A percentile compares a stretch with the other conserved stretches of the same genome.
These are phyloP conservation scores for Aplysina aerophoba DNA, from an alignment of 37 sponge, comb jelly and placozoan species.

Conservation along the genomic window DNA sequence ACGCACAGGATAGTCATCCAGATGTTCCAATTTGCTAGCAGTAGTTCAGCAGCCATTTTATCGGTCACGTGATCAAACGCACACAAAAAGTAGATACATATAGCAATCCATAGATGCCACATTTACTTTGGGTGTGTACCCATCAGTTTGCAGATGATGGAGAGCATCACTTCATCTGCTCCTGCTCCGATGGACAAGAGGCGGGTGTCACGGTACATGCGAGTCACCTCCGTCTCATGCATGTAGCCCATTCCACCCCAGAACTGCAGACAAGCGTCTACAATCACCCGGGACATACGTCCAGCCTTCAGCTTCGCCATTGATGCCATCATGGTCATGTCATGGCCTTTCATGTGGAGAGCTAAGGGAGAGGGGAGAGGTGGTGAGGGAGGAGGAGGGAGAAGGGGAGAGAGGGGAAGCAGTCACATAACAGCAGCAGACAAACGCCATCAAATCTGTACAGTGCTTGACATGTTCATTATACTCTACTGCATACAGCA, in stretches of 20 bases:
- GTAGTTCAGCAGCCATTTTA: too few species aligned
- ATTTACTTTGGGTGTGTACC: slow-evolving; percentile 68
- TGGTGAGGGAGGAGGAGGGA: too few species aligned
- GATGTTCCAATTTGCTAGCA: not conserved
- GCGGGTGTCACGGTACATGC: slow-evolving; percentile 74
- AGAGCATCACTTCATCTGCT: slow-evolving; percentile 95
- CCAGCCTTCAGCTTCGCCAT: slow-evolving; percentile 97
- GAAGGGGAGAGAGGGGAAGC: too few species aligned
- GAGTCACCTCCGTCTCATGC: slow-evolving; percentile 78
- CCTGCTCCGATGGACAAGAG: slow-evolving; percentile 95
- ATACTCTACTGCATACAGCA: too few species aligned
- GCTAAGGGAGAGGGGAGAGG: slow-evolving; percentile 23
- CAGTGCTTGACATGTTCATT: too few species aligned
- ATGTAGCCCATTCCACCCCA: slow-evolving; percentile 99
- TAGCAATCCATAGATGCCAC: too few species aligned
- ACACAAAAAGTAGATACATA: too few species aligned
- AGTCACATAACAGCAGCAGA: too few species aligned
- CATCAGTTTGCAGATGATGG: slow-evolving; percentile 84
- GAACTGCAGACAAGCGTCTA: slow-evolving; percentile 90
- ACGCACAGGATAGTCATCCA: not conserved
- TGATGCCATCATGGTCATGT: slow-evolving; percentile 91
- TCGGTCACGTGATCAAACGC: too few species aligned
- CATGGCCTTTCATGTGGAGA: slow-evolving; percentile 71
- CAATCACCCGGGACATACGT: slow-evolving; percentile 70
- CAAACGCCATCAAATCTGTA: too few species aligned